A percentile compares a stretch with the other conserved stretches of the same genome.
Conservation (phyloP, 2,113 vertebrate genomes). For the Athene cunicularia region DNA sequence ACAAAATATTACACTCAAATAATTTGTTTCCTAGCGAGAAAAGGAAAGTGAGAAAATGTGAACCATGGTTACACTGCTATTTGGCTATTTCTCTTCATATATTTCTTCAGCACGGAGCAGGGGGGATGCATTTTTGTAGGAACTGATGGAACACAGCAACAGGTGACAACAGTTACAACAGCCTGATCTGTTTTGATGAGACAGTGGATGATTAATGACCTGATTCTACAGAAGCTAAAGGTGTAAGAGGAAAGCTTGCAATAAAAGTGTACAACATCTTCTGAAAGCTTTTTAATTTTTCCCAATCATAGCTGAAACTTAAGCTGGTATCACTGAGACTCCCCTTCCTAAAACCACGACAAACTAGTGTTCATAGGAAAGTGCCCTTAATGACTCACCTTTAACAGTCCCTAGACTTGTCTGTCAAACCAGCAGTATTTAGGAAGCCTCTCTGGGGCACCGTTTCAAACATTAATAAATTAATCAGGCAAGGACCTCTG, state of each 20-base stretch:
- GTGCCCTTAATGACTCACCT: background rate
- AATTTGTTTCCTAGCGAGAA: background rate
- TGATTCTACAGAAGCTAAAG: background rate
- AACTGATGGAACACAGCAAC: background rate
- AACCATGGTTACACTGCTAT: background rate
- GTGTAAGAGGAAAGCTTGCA: fast-evolving
- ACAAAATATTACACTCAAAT: background rate
- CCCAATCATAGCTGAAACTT: background rate
- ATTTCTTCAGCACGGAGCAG: background rate
- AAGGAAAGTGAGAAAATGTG: background rate
- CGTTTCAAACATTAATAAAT: background rate
- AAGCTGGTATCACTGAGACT: background rate
- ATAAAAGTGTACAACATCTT: background rate
- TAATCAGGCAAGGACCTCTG: background rate
- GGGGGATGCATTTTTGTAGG: background rate
- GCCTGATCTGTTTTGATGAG: background rate
- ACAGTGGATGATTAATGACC: background rate
- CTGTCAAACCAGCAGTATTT: background rate
- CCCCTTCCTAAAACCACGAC: background rate
- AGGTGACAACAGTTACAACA: background rate
- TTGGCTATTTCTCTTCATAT: background rate
- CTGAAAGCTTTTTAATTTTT: background rate
- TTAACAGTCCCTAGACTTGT: background rate
- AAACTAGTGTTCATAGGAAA: background rate
- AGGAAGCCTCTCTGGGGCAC: background rate